phyloP scores from a whole-genome alignment of 2,888 invertebrate genomes.

The Microctonus aethiopoides region DNA sequence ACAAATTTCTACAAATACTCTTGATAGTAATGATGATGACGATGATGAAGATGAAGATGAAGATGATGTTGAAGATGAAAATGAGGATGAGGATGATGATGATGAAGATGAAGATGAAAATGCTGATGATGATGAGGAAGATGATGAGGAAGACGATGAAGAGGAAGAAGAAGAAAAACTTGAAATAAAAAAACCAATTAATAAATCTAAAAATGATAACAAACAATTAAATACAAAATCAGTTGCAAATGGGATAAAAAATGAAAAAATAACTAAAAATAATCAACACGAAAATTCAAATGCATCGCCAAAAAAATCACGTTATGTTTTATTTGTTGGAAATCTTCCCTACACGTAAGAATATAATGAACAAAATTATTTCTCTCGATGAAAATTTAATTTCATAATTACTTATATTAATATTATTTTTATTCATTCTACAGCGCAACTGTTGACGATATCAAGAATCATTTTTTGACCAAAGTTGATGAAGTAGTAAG shows the following conservation, averaged over 20 bases:
- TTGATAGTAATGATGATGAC: constrained; percentile 31
- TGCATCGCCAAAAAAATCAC: constrained; percentile 13
- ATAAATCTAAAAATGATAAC: constrained; percentile 10
- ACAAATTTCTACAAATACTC: constrained; percentile 24
- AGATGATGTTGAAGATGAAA: constrained; percentile 25
- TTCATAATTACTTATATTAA: not conserved
- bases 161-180: not conserved
- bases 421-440: constrained; percentile 24
- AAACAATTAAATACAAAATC: constrained; percentile 31
- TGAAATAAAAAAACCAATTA: not conserved
- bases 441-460: constrained; percentile 61
- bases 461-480: constrained; percentile 66
- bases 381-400: not conserved
- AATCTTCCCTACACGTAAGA: constrained; percentile 66
- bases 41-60: constrained; percentile 23
- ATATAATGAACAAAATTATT: not conserved
- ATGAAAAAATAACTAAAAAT: not conserved
- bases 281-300: not conserved
- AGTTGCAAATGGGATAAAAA: not conserved
- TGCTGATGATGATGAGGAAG: constrained; percentile 27
- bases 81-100: constrained; percentile 24
- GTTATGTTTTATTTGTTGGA: constrained; percentile 67
- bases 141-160: constrained; percentile 24
- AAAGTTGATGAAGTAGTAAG: constrained; percentile 63
- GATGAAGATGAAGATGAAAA: constrained; percentile 34